These are phyloP conservation scores for Myocastor coypus DNA, from an alignment of 2,113 vertebrate genomes.

Conservation along the genomic window DNA sequence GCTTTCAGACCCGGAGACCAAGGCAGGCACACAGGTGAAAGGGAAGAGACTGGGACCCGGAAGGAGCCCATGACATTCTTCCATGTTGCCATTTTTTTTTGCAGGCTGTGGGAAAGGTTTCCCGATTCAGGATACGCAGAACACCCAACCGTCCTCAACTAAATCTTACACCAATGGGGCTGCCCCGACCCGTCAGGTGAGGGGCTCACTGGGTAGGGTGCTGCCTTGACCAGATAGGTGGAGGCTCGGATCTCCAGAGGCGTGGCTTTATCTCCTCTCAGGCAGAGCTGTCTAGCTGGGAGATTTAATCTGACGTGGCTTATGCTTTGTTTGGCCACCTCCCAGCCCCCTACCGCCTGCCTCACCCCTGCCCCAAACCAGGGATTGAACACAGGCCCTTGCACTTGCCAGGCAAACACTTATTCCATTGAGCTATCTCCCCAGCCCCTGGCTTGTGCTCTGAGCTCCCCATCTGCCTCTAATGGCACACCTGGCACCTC, in stretches of 20 bases:
- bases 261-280: not conserved
- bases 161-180: conserved; percentile 94
- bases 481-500: too few species aligned
- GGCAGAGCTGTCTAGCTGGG: not conserved
- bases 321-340: not conserved
- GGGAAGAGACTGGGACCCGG: not conserved
- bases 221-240: not conserved
- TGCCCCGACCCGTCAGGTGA: conserved; percentile 92
- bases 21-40: conserved; percentile 83
- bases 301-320: not conserved
- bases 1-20: conserved; percentile 89
- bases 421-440: too few species aligned
- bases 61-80: not conserved
- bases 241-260: not conserved
- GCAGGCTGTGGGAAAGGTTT: conserved; percentile 90
- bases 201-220: not conserved
- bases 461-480: too few species aligned
- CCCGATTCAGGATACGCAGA: conserved; percentile 92
- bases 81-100: conserved; percentile 78
- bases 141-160: conserved; percentile 88
- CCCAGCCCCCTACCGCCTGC: too few species aligned
- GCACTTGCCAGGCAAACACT: too few species aligned
- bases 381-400: too few species aligned
- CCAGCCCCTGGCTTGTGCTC: too few species aligned
- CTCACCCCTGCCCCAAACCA: too few species aligned